Evolutionary conservation across 2,888 invertebrate genomes (phyloP).

Genomic region (Biston betularia): DNA sequence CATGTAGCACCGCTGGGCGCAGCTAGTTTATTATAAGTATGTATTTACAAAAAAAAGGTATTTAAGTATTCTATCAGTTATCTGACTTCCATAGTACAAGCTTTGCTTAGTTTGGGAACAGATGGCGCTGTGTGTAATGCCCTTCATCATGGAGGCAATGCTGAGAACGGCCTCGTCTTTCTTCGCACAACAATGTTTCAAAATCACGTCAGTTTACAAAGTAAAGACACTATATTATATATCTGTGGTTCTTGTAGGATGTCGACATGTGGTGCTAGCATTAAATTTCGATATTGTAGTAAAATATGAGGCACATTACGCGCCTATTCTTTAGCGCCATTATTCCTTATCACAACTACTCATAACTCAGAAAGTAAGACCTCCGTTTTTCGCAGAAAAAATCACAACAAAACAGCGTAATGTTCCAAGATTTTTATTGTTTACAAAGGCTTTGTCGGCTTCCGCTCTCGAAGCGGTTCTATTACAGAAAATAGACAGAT

Average conservation of each 20-base stretch:
- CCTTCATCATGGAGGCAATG: too few relatives aligned
- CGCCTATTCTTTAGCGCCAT: constrained; percentile 19
- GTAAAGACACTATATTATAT: background rate
- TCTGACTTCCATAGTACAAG: too few relatives aligned
- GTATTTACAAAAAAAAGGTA: too few relatives aligned
- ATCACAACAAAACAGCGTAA: constrained; percentile 51
- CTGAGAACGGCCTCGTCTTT: too few relatives aligned
- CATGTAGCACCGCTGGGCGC: too few relatives aligned
- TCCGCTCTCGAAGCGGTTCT: constrained; percentile 49
- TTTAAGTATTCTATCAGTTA: too few relatives aligned
- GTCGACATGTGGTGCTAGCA: constrained; percentile 4
- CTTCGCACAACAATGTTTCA: too few relatives aligned
- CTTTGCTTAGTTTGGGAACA: too few relatives aligned
- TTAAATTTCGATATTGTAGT: background rate
- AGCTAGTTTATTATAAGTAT: too few relatives aligned
- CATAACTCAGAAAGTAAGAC: constrained; percentile 29
- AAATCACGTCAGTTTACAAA: too few relatives aligned
- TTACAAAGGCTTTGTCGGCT: constrained; percentile 50
- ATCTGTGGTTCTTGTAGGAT: background rate
- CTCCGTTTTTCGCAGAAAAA: constrained; percentile 28
- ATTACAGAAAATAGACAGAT: background rate
- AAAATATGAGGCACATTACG: constrained; percentile 13
- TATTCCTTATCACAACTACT: constrained; percentile 22
- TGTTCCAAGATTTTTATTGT: constrained; percentile 51
- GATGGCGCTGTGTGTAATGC: too few relatives aligned